Percentiles rank a stretch among this genome's conserved stretches.
Evolutionary conservation across 2,888 invertebrate genomes (phyloP).

Genomic region (Drosophila glabriapex): DNA sequence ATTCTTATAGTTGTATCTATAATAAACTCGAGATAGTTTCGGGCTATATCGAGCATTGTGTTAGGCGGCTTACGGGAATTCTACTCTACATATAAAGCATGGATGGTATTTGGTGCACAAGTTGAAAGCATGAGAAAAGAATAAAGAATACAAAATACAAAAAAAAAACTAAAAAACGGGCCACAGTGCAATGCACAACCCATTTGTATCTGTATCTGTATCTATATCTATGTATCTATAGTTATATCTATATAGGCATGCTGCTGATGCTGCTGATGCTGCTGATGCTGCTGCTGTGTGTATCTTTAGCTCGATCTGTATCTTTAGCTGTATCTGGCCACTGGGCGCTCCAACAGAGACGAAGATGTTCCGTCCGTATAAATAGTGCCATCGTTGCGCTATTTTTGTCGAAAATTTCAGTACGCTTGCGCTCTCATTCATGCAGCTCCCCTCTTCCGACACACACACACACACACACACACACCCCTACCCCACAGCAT

Average conservation of each 20-base stretch:
- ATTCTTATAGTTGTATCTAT: not conserved
- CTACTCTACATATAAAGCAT: conserved; percentile 36
- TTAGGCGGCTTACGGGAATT: conserved; percentile 11
- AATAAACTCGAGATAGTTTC: conserved; percentile 4
- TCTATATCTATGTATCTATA: conserved; percentile 25
- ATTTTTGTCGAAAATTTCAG: conserved; percentile 80
- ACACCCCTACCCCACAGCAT: not conserved
- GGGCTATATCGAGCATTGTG: not conserved
- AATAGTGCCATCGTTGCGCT: conserved; percentile 81
- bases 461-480: not conserved
- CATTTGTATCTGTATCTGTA: conserved; percentile 39
- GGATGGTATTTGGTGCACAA: conserved; percentile 72
- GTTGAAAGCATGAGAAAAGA: conserved; percentile 31
- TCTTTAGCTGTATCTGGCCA: conserved; percentile 50
- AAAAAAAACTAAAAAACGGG: conserved; percentile 16
- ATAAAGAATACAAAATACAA: conserved; percentile 1
- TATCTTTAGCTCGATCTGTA: conserved; percentile 30
- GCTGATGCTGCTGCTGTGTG: conserved; percentile 13
- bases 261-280: not conserved
- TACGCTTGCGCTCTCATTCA: conserved; percentile 78
- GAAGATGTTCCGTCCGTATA: conserved; percentile 65
- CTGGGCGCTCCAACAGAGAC: conserved; percentile 57
- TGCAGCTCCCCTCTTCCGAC: conserved; percentile 41
- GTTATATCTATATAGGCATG: conserved; percentile 15
- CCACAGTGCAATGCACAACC: conserved; percentile 45